Conservation (phyloP, 2,797 vertebrate genomes). For the Phoxinus dragarum region DNA sequence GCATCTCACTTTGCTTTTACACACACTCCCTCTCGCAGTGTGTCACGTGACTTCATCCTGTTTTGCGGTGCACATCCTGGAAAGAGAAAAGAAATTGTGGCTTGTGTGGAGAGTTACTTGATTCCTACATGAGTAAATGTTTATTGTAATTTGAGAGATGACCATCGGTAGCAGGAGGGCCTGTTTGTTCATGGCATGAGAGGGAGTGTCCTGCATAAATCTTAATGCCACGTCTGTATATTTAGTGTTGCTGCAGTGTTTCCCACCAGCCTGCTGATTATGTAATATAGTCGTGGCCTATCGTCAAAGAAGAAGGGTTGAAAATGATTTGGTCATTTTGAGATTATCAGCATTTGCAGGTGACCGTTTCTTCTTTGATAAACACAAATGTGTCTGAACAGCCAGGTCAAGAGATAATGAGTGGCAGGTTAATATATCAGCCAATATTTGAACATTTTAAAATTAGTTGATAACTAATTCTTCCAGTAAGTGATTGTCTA, state of each 20-base stretch:
- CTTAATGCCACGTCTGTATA: background rate
- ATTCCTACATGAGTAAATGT: background rate
- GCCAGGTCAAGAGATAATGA: background rate
- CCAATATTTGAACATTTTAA: background rate
- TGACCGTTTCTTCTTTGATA: background rate
- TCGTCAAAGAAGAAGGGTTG: background rate
- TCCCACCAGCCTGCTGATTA: background rate
- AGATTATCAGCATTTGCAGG: background rate
- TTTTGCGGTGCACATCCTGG: conserved; percentile 71
- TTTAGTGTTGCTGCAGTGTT: background rate
- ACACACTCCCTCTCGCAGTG: conserved; percentile 59
- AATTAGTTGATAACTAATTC: background rate
- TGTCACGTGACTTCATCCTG: conserved; percentile 76
- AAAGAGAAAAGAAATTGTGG: conserved; percentile 31
- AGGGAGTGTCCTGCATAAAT: background rate
- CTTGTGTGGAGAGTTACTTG: background rate
- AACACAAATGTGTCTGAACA: background rate
- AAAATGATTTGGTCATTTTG: background rate
- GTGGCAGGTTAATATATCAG: background rate
- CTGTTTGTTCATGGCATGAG: background rate
- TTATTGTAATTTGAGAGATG: background rate
- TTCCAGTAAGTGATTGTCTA: too few species aligned
- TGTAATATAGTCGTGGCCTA: background rate
- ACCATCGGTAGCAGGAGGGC: background rate
- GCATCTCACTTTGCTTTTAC: conserved; percentile 67